phyloP scores from a whole-genome alignment of 2,888 invertebrate species.

The Notodonta ziczac region DNA sequence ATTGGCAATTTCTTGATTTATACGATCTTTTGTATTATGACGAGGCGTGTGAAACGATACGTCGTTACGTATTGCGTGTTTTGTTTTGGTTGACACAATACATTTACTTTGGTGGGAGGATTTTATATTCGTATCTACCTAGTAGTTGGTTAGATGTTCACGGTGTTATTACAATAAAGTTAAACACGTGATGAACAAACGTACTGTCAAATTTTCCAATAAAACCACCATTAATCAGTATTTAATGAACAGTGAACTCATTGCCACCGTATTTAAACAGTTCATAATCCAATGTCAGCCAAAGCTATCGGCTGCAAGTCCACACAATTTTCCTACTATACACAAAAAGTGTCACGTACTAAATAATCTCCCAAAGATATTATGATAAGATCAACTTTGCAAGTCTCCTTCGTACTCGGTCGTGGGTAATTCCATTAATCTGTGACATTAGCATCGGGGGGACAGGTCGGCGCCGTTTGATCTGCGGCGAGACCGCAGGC shows the following conservation, averaged over 20 bases:
- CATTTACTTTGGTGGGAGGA: background rate
- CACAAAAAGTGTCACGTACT: background rate
- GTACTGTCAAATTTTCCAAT: too few relatives aligned
- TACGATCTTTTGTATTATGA: constrained; percentile 51
- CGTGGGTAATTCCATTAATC: constrained; percentile 74
- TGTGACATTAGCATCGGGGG: constrained; percentile 69
- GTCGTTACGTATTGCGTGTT: constrained; percentile 17
- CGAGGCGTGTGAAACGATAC: constrained; percentile 35
- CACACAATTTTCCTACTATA: background rate
- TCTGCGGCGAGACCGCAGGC: constrained; percentile 53
- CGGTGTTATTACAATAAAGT: too few relatives aligned
- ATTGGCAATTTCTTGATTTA: constrained; percentile 53
- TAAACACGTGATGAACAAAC: too few relatives aligned
- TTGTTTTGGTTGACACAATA: constrained; percentile 8
- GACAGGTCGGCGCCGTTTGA: constrained; percentile 69
- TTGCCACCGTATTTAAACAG: too few relatives aligned
- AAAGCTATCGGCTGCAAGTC: background rate
- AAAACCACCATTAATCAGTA: too few relatives aligned
- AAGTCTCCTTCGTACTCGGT: constrained; percentile 50
- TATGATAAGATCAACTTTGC: constrained; percentile 57
- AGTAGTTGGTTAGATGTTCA: background rate
- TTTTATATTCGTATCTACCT: background rate
- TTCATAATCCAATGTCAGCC: background rate
- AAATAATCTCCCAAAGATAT: constrained; percentile 41
- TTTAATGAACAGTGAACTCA: too few relatives aligned